phyloP scores from a whole-genome alignment of 1,140 invertebrate genomes.

The Calephelis virginiensis region DNA sequence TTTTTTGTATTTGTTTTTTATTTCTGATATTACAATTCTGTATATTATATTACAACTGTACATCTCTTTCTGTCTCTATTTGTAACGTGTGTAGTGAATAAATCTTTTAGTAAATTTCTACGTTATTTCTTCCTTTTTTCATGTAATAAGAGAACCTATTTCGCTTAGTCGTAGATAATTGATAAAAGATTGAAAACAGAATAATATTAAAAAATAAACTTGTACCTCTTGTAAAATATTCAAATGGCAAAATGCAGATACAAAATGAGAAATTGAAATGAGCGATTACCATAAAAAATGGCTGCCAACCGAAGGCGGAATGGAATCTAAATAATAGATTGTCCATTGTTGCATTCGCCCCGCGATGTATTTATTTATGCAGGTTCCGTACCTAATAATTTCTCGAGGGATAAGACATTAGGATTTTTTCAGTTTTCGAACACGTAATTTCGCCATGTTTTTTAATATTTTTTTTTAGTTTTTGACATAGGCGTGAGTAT shows the following conservation, averaged over 20 bases:
- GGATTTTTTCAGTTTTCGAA: neutral
- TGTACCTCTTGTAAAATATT: slow-evolving; percentile 22
- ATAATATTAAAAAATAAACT: neutral
- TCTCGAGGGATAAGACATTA: slow-evolving; percentile 44
- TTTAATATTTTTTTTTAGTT: too few relatives aligned
- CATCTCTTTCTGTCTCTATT: too few relatives aligned
- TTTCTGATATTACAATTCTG: too few relatives aligned
- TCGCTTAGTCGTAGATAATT: too few relatives aligned
- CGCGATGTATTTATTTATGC: slow-evolving; percentile 56
- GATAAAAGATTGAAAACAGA: neutral
- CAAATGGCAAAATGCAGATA: slow-evolving; percentile 31
- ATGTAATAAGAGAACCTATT: too few relatives aligned
- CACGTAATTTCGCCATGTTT: neutral
- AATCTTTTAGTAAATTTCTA: too few relatives aligned
- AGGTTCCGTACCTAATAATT: slow-evolving; percentile 61
- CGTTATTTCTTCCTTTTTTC: too few relatives aligned
- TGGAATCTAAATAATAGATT: slow-evolving; percentile 71
- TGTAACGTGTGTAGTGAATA: too few relatives aligned
- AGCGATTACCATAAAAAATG: slow-evolving; percentile 54
- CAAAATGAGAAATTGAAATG: slow-evolving; percentile 41
- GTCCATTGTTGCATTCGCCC: slow-evolving; percentile 54
- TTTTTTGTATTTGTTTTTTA: too few relatives aligned
- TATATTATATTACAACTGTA: too few relatives aligned
- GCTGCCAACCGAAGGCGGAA: slow-evolving; percentile 43
- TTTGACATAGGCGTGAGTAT: too few relatives aligned